These are phyloP conservation scores for Eclectus roratus DNA, from an alignment of 2,113 vertebrate species.

Conservation along the genomic window DNA sequence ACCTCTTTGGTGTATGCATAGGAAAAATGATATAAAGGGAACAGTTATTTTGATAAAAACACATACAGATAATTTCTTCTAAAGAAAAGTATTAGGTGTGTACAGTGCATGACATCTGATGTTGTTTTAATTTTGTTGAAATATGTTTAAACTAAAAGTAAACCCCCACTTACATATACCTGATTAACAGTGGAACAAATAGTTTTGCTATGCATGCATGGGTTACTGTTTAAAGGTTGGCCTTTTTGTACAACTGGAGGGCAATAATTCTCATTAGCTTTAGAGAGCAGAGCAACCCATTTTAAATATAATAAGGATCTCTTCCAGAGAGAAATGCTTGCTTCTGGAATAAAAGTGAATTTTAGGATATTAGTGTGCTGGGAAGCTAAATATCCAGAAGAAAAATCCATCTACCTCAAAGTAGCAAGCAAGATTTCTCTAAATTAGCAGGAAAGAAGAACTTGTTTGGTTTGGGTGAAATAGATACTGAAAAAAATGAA, in stretches of 20 bases:
- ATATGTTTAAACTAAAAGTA: background rate
- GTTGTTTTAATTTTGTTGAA: background rate
- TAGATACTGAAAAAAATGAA: background rate
- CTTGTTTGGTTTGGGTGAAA: background rate
- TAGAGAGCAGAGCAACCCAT: background rate
- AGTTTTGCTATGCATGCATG: background rate
- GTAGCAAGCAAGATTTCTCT: background rate
- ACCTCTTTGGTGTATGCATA: background rate
- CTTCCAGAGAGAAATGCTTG: background rate
- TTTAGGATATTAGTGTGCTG: background rate
- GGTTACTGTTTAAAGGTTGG: slow-evolving; percentile 5
- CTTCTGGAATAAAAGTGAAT: background rate
- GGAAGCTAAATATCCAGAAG: slow-evolving; percentile 1
- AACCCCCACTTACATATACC: background rate
- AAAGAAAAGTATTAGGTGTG: background rate
- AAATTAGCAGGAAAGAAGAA: background rate
- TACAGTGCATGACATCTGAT: background rate
- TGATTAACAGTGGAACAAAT: slow-evolving; percentile 5
- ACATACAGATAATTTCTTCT: background rate
- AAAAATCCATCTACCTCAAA: background rate
- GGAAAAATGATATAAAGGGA: background rate
- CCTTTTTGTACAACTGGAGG: background rate
- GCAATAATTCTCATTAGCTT: background rate
- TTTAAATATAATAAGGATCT: background rate
- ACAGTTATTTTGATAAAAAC: background rate